Evolutionary conservation across 1,140 invertebrate species (phyloP), one percentile per base, ranked within the genome.

Genomic region (Brevipalpus yothersi): DNA sequence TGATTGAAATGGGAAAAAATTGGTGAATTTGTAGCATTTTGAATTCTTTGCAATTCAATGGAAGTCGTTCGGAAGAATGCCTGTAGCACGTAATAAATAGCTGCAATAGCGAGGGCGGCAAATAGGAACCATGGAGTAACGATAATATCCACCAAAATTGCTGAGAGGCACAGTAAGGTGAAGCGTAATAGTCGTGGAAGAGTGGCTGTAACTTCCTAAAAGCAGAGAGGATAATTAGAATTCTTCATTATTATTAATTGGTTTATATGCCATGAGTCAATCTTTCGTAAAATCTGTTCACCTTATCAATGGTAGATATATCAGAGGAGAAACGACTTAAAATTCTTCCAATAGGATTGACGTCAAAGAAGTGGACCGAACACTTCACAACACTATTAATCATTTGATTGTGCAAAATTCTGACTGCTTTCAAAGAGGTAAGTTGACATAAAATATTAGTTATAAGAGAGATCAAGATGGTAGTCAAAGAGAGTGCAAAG

Each of bases 201-300:
- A 3, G 82, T 79, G 42, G 79, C 81, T 11, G 80, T 79, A 41
- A 86, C 74, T 80, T 85, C 85, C 82, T 85, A 69, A 12, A 59
- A 11, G 2, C 19, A 58, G 43, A 45, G n/a, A 45, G 8, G 8
- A 15, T 2, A 8, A 15, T 45, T 15, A 8, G 8, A 45, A 39
- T 23, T 15, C 3, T 5, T 17, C 5, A 45, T 45, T 45, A 45
- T 8, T 12, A 3, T 45, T 4, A 45, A 15, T 45, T 15, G 10
- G 10, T 45, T 39, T 56, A 57, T 59, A 3, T 31, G 31, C 31
- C 31, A 53, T 53, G 2, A 56, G n/a, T n/a, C 40, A 15, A 57
- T n/a, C 11, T 42, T 11, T 19, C 10, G 21, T 41, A 31, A 42
- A n/a, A 8, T 31, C 13, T 21, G 12, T 23, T 40, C 39, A 55